Conservation (phyloP, 1,140 invertebrate species). For the Lucilia cuprina region DNA sequence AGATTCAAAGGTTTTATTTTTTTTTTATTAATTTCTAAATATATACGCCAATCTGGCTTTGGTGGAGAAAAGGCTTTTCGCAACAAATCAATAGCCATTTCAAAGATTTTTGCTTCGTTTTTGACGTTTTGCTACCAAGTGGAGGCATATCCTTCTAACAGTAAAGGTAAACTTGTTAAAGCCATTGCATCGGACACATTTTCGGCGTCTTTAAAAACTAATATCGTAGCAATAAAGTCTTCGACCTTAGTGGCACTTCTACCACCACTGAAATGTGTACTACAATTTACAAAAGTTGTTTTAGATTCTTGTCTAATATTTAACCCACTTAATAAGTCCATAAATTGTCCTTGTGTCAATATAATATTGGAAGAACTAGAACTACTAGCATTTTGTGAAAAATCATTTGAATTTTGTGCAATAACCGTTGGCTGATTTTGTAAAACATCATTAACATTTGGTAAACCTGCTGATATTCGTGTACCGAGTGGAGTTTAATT, state of each 20-base stretch:
- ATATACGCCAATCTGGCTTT: slow-evolving; percentile 36
- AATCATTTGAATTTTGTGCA: slow-evolving; percentile 15
- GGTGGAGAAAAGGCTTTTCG: slow-evolving; percentile 28
- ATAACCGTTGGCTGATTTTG: background rate
- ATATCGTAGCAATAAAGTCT: slow-evolving; percentile 35
- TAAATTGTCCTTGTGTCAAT: slow-evolving; percentile 23
- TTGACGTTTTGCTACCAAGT: slow-evolving; percentile 39
- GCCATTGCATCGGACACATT: slow-evolving; percentile 35
- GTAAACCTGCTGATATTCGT: too few species aligned
- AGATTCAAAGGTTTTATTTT: slow-evolving; percentile 22
- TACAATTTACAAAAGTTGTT: slow-evolving; percentile 22
- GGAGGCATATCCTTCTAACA: slow-evolving; percentile 37
- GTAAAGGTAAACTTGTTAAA: slow-evolving; percentile 23
- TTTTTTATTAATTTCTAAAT: slow-evolving; percentile 20
- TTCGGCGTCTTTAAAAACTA: slow-evolving; percentile 37
- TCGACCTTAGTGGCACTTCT: slow-evolving; percentile 19
- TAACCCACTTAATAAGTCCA: slow-evolving; percentile 5
- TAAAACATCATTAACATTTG: too few species aligned
- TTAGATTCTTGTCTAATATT: slow-evolving; percentile 18
- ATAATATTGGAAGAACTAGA: slow-evolving; percentile 12
- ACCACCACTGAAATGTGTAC: slow-evolving; percentile 29
- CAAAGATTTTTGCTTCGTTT: slow-evolving; percentile 23
- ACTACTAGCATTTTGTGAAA: slow-evolving; percentile 37
- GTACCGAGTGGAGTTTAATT: too few species aligned
- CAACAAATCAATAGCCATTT: slow-evolving; percentile 28